Conservation (phyloP, 1,140 invertebrate genomes). For the Lepidostoma basale region DNA sequence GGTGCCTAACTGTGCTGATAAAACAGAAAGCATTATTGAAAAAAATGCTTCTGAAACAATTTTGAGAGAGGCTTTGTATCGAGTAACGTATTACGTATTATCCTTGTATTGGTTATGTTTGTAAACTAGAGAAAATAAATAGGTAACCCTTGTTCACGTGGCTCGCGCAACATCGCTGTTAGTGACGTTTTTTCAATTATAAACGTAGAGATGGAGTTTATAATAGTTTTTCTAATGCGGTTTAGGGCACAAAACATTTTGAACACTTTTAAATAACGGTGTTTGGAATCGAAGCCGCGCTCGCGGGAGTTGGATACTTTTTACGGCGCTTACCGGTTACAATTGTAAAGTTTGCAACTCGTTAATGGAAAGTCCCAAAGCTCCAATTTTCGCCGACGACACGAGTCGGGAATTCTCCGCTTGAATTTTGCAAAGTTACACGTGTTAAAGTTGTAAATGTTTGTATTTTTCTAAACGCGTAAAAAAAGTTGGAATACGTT, state of each 20-base stretch:
- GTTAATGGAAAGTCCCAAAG: slow-evolving; percentile 21
- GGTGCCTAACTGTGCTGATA: too few relatives aligned
- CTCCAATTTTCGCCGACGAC: slow-evolving; percentile 10
- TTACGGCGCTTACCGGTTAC: slow-evolving; percentile 16
- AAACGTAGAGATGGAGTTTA: slow-evolving; percentile 38
- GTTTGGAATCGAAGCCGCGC: slow-evolving; percentile 25
- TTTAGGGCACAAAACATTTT: slow-evolving; percentile 33
- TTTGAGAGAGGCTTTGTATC: background rate
- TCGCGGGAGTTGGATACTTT: background rate
- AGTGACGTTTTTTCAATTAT: slow-evolving; percentile 47
- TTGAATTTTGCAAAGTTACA: slow-evolving; percentile 16
- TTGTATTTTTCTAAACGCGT: background rate
- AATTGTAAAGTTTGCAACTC: slow-evolving; percentile 18
- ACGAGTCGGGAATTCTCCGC: slow-evolving; percentile 2
- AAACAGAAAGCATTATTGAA: background rate
- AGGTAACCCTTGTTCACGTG: slow-evolving; percentile 41
- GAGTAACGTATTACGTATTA: slow-evolving; percentile 11
- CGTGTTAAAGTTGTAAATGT: slow-evolving; percentile 6
- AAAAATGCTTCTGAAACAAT: slow-evolving; percentile 2
- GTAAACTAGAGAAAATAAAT: slow-evolving; percentile 37
- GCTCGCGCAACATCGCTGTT: slow-evolving; percentile 40
- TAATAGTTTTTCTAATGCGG: slow-evolving; percentile 45
- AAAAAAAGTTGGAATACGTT: background rate
- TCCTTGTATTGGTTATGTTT: slow-evolving; percentile 32
- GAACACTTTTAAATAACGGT: slow-evolving; percentile 34